A percentile compares a stretch with the other conserved stretches of the same genome.
Conservation (phyloP, 2,797 vertebrate species). For the Girardinus metallicus region DNA sequence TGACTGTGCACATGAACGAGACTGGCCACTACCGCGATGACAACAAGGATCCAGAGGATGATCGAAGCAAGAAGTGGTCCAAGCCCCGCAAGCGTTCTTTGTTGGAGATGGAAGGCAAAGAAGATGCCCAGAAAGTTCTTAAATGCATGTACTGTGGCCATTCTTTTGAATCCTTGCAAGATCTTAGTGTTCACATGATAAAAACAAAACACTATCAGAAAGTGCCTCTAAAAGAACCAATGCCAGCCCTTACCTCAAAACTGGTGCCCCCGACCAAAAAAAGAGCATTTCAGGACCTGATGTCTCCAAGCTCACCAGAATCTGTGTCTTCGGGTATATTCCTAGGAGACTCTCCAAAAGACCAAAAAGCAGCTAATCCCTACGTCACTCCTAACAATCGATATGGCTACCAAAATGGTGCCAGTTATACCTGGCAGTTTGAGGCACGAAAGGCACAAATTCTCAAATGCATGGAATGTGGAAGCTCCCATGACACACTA, state of each 20-base stretch:
- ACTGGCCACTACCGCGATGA: slow-evolving; percentile 98
- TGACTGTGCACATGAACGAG: slow-evolving; percentile 99
- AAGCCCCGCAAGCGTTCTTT: slow-evolving; percentile 96
- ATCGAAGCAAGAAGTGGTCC: slow-evolving; percentile 94
- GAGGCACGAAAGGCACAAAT: slow-evolving; percentile 98
- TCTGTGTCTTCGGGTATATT: slow-evolving; percentile 81
- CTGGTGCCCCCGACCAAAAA: slow-evolving; percentile 96
- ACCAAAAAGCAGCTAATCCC: slow-evolving; percentile 92
- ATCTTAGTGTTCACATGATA: slow-evolving; percentile 99
- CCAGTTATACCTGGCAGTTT: slow-evolving; percentile 99
- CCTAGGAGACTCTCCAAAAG: slow-evolving; percentile 87
- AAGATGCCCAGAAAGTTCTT: slow-evolving; percentile 98
- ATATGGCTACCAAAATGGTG: slow-evolving; percentile 98
- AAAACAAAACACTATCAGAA: slow-evolving; percentile 99
- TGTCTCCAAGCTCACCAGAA: slow-evolving; percentile 92
- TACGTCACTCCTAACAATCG: slow-evolving; percentile 98
- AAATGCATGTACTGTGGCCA: slow-evolving; percentile 99
- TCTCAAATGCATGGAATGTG: slow-evolving; percentile 99
- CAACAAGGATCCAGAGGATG: slow-evolving; percentile 93
- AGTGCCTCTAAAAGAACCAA: slow-evolving; percentile 99
- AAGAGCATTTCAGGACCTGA: slow-evolving; percentile 91
- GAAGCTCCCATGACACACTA: slow-evolving; percentile 97
- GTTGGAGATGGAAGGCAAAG: slow-evolving; percentile 98
- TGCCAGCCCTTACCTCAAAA: slow-evolving; percentile 93
- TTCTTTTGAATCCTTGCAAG: slow-evolving; percentile 97